A percentile compares a stretch with the other conserved stretches of the same genome.
Evolutionary conservation across 2,888 invertebrate genomes (phyloP).

Genomic region (Nipponacmea schrenckii): DNA sequence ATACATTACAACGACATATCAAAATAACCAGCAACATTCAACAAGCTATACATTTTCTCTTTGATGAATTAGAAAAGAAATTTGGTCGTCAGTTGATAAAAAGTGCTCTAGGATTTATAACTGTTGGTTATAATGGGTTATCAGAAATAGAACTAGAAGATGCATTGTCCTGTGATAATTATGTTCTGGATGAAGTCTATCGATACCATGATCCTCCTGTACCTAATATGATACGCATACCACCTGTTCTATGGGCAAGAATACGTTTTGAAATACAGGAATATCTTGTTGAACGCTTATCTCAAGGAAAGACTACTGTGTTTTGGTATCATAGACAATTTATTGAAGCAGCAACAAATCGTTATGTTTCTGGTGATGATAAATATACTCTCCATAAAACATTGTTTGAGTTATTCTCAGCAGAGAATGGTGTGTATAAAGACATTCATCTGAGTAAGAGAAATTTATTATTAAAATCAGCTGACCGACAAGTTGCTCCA

Average conservation of each 20-base stretch:
- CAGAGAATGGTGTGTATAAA: conserved; percentile 47
- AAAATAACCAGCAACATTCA: conserved; percentile 44
- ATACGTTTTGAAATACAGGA: conserved; percentile 55
- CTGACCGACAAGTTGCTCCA: conserved; percentile 59
- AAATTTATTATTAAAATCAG: conserved; percentile 50
- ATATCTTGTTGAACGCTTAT: conserved; percentile 57
- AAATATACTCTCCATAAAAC: conserved; percentile 45
- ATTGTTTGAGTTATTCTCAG: conserved; percentile 48
- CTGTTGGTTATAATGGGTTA: conserved; percentile 57
- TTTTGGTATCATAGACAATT: conserved; percentile 65
- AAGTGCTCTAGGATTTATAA: conserved; percentile 56
- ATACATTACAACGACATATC: conserved; percentile 32
- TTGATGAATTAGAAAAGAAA: conserved; percentile 54
- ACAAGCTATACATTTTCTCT: conserved; percentile 52
- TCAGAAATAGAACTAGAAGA: conserved; percentile 63
- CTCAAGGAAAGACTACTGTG: conserved; percentile 56
- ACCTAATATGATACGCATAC: conserved; percentile 56
- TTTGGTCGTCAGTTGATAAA: conserved; percentile 52
- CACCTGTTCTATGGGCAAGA: conserved; percentile 60
- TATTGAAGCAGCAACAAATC: conserved; percentile 50
- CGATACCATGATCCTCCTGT: conserved; percentile 64
- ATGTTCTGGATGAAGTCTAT: conserved; percentile 60
- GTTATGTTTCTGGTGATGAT: conserved; percentile 41
- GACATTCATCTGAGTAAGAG: conserved; percentile 49
- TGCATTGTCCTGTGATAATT: conserved; percentile 61